Base-by-base conservation (phyloP, 2,888 invertebrate genomes). In the Amiota mariae region DNA sequence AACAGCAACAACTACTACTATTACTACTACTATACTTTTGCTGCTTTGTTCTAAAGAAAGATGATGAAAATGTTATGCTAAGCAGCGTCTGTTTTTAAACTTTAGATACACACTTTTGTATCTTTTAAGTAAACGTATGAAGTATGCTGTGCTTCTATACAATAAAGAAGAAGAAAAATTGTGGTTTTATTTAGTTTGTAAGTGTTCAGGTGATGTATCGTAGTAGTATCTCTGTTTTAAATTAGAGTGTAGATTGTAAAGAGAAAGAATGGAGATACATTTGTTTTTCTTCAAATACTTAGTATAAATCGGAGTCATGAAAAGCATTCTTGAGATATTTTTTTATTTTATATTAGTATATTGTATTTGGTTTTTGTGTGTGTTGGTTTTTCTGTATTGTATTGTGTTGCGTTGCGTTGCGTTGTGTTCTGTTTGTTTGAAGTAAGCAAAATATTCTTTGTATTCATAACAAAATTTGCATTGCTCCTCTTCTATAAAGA, bases 401-500 rank as follows among this genome's bases (percentile, higher is more conserved):
- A 47, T n/a, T n/a, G n/a, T n/a, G n/a, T n/a, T n/a, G n/a, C n/a
- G n/a, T n/a, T n/a, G n/a, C n/a, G n/a, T n/a, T n/a, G n/a, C n/a
- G n/a, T n/a, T n/a, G n/a, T n/a, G n/a, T n/a, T n/a, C n/a, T 66
- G 9, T 8, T 10, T n/a, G 54, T 51, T 20, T 59, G 59, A 6
- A 36, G 36, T 6, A 36, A 36, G 36, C 36, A 36, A n/a, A n/a
- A 15, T 59, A 9, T 18, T 15, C 46, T 66, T 68, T 68, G 8
- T 68, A 68, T 68, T 68, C 67, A 68, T 68, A 68, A 68, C 67
- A 24, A 54, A 68, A 68, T 68, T 59, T 68, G 67, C 67, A 68
- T 68, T 68, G 24, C 51, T 51, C 49, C n/a, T n/a, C n/a, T n/a
- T n/a, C n/a, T n/a, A n/a, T 51, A 49, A 8, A 61, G 13, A 24